Evolutionary conservation across 2,113 vertebrate species (phyloP), one percentile per base, ranked within the genome.

Genomic region (Vanacampus margaritifer): DNA sequence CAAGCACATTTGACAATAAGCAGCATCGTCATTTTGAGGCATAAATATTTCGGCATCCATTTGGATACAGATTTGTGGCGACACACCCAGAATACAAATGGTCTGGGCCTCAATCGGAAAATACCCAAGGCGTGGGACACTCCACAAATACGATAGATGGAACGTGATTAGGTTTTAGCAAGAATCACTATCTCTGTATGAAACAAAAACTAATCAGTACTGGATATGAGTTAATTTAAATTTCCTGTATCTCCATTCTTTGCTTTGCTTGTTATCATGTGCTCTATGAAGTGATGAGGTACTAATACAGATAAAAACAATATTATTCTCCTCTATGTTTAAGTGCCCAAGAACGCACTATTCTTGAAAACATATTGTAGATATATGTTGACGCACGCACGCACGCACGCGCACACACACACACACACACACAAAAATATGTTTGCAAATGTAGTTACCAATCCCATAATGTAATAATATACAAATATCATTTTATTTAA

Each of bases 1-100:
- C 69, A 81, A 80, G 86, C 86, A 89, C 89, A 91, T 89, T 57
- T 88, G 86, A 91, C 88, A 88, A 87, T 87, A 88, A 90, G 79
- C 80, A 89, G 82, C 59, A 71, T 76, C 89, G 80, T 90, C 84
- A 84, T 89, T 91, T 90, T 82, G 75, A 79, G 79, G 80, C 83
- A 89, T 89, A 88, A 85, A 91, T 91, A 89, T 90, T 90, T 89
- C 76, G 88, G 88, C 86, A 80, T 70, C 80, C 80, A 85, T 92
- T 92, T 91, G 83, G 81, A 89, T 90, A 90, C 87, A 91, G 89
- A 92, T 91, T 78, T 19, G 37, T 73, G 70, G 66, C 39, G 72
- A 76, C 66, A 28, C 82, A 46, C 39, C 64, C 67, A 46, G 88
- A 91, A 91, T 91, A 86, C 80, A 86, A 88, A 92, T 88, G 73